Base-by-base conservation (phyloP, 2,797 vertebrate species). In the Takifugu rubripes region DNA sequence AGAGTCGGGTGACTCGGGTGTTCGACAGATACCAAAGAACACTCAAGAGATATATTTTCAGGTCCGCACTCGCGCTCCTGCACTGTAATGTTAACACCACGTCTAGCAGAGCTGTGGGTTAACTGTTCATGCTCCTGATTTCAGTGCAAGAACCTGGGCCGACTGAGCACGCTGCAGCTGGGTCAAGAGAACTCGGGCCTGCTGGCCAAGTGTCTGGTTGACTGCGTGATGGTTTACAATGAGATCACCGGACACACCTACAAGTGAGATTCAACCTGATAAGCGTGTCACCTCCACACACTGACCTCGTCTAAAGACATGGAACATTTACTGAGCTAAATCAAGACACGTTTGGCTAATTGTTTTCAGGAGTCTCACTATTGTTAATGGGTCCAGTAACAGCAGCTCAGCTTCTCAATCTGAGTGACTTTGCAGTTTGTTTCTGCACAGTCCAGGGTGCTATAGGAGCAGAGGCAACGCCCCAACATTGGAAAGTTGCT, bases 181-280 rank as follows among this genome's bases (percentile, higher is more conserved):
- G 97, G 97, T 27, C 96, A 98, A 47, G 97, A 99, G 86, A 98
- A 98, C 90, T 96, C 97, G 0, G 97, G 97, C 66, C 79, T 99
- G 1, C 88, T 99, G 78, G 95, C 97, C 80, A 99, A 99, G 86
- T 99, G 97, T 94, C 90, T 99, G 59, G 94, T 99, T 75, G 96
- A 99, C 85, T 98, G 93, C 55, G 97, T 99, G 82, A 93, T 98
- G 92, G 96, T 99, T 79, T 93, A 96, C 72, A 99, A 98, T 52
- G 97, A 98, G 90, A 96, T 99, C 74, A 97, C 95, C 1, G 96
- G 96, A 78, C 97, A 99, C 74, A 96, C 93, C 0, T 98, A 98
- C 89, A 98, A 89, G 97, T 98, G 87, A 91, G 86, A 29, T 1
- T 55, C 11, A 1, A 26, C 26, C 4, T 58, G 31, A 9, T 46